A percentile compares a stretch with the other conserved stretches of the same genome.
These are phyloP conservation scores for Tipula helvola DNA, from an alignment of 2,888 invertebrate species.

Conservation along the genomic window DNA sequence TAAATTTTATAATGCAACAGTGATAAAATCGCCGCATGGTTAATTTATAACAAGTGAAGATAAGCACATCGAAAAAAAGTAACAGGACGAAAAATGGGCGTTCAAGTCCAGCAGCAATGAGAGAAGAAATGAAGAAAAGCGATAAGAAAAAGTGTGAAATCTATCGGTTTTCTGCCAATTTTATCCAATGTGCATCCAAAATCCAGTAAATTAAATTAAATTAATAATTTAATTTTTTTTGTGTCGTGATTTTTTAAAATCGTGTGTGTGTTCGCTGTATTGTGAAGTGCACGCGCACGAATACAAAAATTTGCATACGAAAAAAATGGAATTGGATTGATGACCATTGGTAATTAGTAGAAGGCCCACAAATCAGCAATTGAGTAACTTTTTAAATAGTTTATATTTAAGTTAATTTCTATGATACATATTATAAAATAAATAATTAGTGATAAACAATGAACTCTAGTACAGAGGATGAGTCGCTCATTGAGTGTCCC, in stretches of 20 bases:
- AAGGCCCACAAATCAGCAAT: constrained; percentile 20
- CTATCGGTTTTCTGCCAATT: constrained; percentile 8
- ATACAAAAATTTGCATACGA: background rate
- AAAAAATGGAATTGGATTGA: constrained; percentile 28
- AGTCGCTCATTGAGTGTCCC: background rate
- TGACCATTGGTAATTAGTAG: constrained; percentile 37
- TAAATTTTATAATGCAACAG: background rate
- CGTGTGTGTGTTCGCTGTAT: background rate
- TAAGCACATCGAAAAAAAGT: background rate
- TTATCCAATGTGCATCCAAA: constrained; percentile 5
- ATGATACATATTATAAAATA: background rate
- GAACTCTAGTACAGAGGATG: background rate
- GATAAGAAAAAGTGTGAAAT: constrained; percentile 4
- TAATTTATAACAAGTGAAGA: background rate
- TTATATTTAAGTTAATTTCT: constrained; percentile 4
- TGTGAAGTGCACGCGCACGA: background rate
- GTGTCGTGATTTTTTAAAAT: background rate
- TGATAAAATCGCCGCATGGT: background rate
- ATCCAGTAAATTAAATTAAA: background rate
- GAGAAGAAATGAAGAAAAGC: background rate
- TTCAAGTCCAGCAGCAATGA: background rate
- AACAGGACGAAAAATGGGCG: background rate
- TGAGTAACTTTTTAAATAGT: background rate
- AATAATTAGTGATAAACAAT: background rate
- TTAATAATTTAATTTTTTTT: background rate